Conservation (phyloP, 2,888 invertebrate species). For the Apeira syringaria region DNA sequence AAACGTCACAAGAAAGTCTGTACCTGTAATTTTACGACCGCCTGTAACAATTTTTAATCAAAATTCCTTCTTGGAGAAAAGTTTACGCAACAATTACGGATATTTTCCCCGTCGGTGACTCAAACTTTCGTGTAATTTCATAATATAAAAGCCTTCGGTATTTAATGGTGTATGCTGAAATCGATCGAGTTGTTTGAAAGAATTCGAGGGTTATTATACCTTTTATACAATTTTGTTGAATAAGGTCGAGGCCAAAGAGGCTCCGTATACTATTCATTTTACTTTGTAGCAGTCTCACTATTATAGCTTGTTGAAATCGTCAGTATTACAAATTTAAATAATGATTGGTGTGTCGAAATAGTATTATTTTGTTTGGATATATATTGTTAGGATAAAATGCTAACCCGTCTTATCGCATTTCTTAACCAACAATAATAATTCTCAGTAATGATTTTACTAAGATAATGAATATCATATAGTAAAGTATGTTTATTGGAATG, state of each 20-base stretch:
- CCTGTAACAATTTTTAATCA: conserved; percentile 35
- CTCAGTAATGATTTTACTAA: too few species aligned
- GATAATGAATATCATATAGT: too few species aligned
- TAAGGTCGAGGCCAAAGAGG: conserved; percentile 11
- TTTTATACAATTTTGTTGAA: conserved; percentile 11
- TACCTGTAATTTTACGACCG: conserved; percentile 34
- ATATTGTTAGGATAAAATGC: too few species aligned
- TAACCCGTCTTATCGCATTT: too few species aligned
- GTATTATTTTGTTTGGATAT: too few species aligned
- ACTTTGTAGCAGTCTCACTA: too few species aligned
- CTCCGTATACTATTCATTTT: too few species aligned
- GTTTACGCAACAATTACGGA: conserved; percentile 35
- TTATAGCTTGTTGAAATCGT: too few species aligned
- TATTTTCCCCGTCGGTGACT: conserved; percentile 33
- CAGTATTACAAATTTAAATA: too few species aligned
- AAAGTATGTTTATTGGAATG: too few species aligned
- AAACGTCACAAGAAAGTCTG: not conserved
- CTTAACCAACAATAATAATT: too few species aligned
- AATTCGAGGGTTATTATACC: conserved; percentile 29
- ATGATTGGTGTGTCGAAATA: too few species aligned
- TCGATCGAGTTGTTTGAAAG: conserved; percentile 34
- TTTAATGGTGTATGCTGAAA: conserved; percentile 38
- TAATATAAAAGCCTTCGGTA: conserved; percentile 31
- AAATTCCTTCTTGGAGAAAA: conserved; percentile 33
- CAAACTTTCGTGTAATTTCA: conserved; percentile 33